Conservation (phyloP, 2,113 vertebrate genomes). For the Macrotus californicus region DNA sequence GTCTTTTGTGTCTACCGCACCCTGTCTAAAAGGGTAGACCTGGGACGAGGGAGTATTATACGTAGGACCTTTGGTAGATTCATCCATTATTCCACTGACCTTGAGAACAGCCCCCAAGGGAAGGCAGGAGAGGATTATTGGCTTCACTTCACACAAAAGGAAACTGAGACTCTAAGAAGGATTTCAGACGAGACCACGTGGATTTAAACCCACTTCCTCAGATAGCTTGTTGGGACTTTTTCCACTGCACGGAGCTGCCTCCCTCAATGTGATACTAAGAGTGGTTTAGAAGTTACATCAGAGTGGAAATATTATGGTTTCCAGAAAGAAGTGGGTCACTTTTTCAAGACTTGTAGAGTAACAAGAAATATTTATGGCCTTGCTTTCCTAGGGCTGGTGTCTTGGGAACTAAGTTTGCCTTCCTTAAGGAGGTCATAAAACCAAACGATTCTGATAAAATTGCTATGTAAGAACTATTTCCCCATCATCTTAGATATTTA, state of each 20-base stretch:
- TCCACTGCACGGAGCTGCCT: not conserved
- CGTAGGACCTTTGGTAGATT: not conserved
- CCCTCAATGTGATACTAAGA: not conserved
- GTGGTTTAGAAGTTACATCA: not conserved
- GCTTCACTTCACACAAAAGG: not conserved
- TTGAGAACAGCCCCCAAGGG: not conserved
- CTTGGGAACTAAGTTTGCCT: not conserved
- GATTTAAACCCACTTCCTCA: not conserved
- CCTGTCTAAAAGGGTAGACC: not conserved
- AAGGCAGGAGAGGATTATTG: not conserved
- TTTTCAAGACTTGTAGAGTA: not conserved
- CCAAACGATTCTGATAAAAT: not conserved
- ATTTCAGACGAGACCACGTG: not conserved
- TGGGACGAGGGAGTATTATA: not conserved
- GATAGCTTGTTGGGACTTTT: not conserved
- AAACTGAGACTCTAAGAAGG: not conserved
- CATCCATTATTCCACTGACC: not conserved
- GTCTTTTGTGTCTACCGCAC: not conserved
- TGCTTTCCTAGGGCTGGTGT: not conserved
- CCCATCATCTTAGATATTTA: not conserved
- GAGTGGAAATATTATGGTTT: not conserved
- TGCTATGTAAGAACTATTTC: not conserved
- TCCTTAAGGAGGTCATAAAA: not conserved
- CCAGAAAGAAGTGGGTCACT: not conserved
- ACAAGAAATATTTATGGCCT: not conserved